Conservation (phyloP, 1,140 invertebrate species). For the Drosophila tsacasi region DNA sequence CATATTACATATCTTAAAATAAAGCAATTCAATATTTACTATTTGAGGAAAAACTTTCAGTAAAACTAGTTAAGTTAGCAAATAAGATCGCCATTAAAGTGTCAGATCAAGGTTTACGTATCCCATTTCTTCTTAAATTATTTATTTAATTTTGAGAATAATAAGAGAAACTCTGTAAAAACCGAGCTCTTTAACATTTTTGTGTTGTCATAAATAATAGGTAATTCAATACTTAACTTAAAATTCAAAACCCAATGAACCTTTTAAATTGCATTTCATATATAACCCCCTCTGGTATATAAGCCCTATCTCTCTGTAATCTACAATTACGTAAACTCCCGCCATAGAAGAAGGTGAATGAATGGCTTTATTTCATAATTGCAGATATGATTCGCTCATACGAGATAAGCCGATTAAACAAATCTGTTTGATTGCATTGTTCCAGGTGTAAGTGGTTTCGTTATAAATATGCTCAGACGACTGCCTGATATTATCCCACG, state of each 20-base stretch:
- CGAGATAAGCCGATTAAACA: conserved; percentile 43
- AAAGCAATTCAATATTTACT: too few relatives aligned
- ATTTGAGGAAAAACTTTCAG: too few relatives aligned
- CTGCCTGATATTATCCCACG: background rate
- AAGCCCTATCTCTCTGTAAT: conserved; percentile 18
- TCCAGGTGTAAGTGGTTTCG: conserved; percentile 14
- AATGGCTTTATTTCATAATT: conserved; percentile 40
- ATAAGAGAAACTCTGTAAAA: too few relatives aligned
- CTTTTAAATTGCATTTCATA: background rate
- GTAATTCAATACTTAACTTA: too few relatives aligned
- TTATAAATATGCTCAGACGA: background rate
- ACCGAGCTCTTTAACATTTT: too few relatives aligned
- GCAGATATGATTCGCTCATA: conserved; percentile 35
- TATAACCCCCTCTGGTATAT: background rate
- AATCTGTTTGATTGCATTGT: conserved; percentile 32
- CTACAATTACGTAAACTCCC: conserved; percentile 28
- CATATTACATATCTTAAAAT: too few relatives aligned
- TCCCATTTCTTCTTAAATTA: too few relatives aligned
- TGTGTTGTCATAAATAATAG: too few relatives aligned
- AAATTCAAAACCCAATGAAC: background rate
- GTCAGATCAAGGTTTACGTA: too few relatives aligned
- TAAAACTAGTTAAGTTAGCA: too few relatives aligned
- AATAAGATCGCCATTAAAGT: too few relatives aligned
- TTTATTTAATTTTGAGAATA: too few relatives aligned
- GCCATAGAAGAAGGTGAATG: conserved; percentile 36